Evolutionary conservation across 2,113 vertebrate species (phyloP).

Genomic region (Anolis carolinensis): DNA sequence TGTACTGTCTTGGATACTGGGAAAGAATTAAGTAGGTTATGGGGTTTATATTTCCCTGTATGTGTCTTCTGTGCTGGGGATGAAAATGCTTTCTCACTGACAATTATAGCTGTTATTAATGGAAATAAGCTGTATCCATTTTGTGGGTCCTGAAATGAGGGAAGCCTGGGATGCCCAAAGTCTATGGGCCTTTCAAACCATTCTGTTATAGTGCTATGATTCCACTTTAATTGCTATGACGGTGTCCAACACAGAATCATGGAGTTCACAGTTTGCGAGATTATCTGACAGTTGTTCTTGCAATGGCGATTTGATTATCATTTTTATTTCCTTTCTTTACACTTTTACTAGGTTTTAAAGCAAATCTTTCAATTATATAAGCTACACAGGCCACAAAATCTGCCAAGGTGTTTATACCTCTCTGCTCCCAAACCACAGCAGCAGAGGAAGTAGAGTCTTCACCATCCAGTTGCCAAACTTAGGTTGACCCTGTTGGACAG

Average conservation of each 20-base stretch:
- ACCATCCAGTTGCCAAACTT: too few species aligned
- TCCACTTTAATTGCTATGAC: too few species aligned
- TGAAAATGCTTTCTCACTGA: conserved; percentile 6
- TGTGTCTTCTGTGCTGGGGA: conserved; percentile 39
- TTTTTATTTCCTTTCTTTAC: not conserved
- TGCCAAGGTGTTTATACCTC: too few species aligned
- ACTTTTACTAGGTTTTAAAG: not conserved
- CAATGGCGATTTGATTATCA: not conserved
- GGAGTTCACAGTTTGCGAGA: too few species aligned
- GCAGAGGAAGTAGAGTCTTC: too few species aligned
- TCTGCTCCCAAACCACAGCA: too few species aligned
- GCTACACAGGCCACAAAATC: too few species aligned
- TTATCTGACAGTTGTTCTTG: too few species aligned
- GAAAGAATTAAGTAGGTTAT: conserved; percentile 55
- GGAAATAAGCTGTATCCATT: conserved; percentile 1
- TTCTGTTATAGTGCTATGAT: too few species aligned
- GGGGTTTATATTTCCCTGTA: conserved; percentile 37
- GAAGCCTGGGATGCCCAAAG: conserved; percentile 2
- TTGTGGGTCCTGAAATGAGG: conserved; percentile 22
- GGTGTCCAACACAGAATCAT: too few species aligned
- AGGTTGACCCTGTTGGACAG: too few species aligned
- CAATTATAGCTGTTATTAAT: conserved; percentile 22
- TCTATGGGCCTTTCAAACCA: not conserved
- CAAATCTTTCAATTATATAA: not conserved
- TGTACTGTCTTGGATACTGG: conserved; percentile 38